These are phyloP conservation scores for Catalaphyllia jardinei DNA, from an alignment of 64 coral and sea anemone species.

Conservation along the genomic window DNA sequence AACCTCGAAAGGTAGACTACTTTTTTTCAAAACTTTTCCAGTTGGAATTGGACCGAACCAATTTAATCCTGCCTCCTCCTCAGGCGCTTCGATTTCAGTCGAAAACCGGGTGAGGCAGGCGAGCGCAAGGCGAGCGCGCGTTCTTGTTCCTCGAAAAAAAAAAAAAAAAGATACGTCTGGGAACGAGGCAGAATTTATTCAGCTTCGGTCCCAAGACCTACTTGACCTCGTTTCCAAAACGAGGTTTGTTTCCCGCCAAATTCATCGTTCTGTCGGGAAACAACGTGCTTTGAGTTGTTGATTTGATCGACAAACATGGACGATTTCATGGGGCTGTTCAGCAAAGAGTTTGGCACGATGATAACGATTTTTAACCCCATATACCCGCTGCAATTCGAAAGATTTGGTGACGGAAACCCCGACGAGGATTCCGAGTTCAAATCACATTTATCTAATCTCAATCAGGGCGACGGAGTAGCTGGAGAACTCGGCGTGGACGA, in stretches of 20 bases:
- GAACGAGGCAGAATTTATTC: too few relatives aligned
- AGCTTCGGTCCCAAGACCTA: too few relatives aligned
- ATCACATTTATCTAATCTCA: conserved; percentile 30
- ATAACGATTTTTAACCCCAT: conserved; percentile 76
- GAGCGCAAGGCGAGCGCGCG: too few relatives aligned
- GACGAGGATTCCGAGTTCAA: conserved; percentile 65
- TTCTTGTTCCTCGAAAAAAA: too few relatives aligned
- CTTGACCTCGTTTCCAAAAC: conserved; percentile 48
- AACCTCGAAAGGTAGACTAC: too few relatives aligned
- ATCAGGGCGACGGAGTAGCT: conserved; percentile 36
- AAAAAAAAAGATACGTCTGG: too few relatives aligned
- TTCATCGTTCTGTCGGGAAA: not conserved
- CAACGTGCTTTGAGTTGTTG: not conserved
- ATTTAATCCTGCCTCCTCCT: too few relatives aligned
- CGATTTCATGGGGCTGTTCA: conserved; percentile 28
- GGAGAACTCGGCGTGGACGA: conserved; percentile 36
- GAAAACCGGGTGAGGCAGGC: too few relatives aligned
- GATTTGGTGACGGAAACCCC: conserved; percentile 61
- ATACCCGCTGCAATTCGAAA: conserved; percentile 84
- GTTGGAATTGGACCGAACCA: too few relatives aligned
- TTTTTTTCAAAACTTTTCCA: too few relatives aligned
- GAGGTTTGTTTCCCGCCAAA: conserved; percentile 52
- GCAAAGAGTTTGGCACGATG: conserved; percentile 54
- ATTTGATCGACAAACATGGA: conserved; percentile 39
- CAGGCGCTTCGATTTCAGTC: too few relatives aligned